Conservation (phyloP, 2,113 vertebrate genomes). For the Junco hyemalis region DNA sequence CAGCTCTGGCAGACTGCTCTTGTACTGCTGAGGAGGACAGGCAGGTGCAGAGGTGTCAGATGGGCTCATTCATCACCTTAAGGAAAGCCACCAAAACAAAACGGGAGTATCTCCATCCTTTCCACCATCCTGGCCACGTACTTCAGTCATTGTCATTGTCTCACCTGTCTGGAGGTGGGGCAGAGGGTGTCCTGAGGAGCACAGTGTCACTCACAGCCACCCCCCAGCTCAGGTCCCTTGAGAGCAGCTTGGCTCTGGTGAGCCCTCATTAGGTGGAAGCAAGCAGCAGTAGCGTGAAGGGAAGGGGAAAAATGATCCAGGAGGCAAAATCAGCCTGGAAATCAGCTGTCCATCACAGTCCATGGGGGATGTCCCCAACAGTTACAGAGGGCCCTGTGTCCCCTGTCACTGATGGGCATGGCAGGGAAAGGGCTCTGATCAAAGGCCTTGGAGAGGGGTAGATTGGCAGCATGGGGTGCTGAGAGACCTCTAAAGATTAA, state of each 20-base stretch:
- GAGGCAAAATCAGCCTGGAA: not conserved
- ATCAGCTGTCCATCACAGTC: not conserved
- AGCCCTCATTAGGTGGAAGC: not conserved
- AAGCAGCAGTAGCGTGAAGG: not conserved
- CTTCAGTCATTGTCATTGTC: not conserved
- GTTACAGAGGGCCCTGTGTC: rapidly evolving
- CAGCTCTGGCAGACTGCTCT: not conserved
- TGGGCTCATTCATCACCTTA: not conserved
- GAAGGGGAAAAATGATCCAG: not conserved
- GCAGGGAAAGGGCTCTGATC: not conserved
- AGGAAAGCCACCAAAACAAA: not conserved
- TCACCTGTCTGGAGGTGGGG: not conserved
- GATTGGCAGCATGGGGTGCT: rapidly evolving
- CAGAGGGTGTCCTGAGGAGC: not conserved
- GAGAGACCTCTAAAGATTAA: not conserved
- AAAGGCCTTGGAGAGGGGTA: not conserved
- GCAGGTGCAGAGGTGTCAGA: not conserved
- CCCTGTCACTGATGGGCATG: not conserved
- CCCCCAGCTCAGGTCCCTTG: not conserved
- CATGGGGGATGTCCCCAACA: rapidly evolving
- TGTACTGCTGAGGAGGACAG: not conserved
- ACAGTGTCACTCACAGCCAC: not conserved
- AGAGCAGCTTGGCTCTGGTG: not conserved
- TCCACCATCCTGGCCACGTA: not conserved
- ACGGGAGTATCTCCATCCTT: not conserved